Evolutionary conservation across 2,113 vertebrate species (phyloP).

Genomic region (Notechis scutatus): DNA sequence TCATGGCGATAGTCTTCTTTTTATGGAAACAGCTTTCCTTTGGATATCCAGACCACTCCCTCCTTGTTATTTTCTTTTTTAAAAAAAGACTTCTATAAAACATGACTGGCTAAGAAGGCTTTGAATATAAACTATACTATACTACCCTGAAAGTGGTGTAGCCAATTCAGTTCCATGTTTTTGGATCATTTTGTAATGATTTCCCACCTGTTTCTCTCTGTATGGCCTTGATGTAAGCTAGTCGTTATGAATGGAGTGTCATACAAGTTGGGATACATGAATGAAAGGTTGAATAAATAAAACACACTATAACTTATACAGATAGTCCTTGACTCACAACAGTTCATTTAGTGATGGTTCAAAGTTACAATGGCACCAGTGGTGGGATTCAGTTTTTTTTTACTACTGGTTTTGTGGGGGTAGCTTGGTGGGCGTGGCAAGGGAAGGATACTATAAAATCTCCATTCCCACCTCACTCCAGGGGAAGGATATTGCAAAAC

Average conservation of each 20-base stretch:
- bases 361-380: background rate
- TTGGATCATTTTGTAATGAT: background rate
- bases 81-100: background rate
- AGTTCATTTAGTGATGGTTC: background rate
- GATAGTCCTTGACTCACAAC: background rate
- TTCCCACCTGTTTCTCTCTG: background rate
- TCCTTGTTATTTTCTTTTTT: background rate
- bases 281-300: background rate
- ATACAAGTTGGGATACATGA: background rate
- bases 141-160: background rate
- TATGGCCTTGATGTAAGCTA: background rate
- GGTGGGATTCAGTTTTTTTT: too few relatives aligned
- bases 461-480: too few relatives aligned
- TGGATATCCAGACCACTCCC: background rate
- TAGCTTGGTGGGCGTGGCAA: too few relatives aligned
- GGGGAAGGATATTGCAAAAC: too few relatives aligned
- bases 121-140: background rate
- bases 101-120: background rate
- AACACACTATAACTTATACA: background rate
- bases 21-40: background rate
- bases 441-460: too few relatives aligned
- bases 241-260: background rate
- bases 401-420: too few relatives aligned
- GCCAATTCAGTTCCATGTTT: background rate
- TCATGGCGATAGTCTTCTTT: background rate